These are phyloP conservation scores for Melanophora roralis DNA, from an alignment of 2,888 invertebrate species.

Conservation along the genomic window DNA sequence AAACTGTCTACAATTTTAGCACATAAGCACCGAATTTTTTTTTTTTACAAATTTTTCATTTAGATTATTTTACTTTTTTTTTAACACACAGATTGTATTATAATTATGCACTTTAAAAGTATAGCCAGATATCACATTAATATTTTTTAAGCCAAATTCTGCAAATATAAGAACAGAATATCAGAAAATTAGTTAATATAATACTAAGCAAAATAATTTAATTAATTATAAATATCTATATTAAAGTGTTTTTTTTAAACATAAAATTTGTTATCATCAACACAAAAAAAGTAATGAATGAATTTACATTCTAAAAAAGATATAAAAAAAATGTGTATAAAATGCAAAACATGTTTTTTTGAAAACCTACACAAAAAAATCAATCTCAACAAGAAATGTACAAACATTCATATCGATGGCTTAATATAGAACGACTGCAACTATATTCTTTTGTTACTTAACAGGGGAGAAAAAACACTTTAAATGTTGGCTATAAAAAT, in stretches of 20 bases:
- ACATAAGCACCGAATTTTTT: slow-evolving; percentile 51
- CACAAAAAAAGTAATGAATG: slow-evolving; percentile 26
- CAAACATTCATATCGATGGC: no score
- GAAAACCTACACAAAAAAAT: slow-evolving; percentile 38
- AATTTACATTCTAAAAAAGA: slow-evolving; percentile 41
- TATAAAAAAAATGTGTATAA: slow-evolving; percentile 17
- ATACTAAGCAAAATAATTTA: no score
- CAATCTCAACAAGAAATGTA: slow-evolving; percentile 13
- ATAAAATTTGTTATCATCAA: background rate
- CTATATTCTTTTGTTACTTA: no score
- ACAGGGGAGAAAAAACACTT: slow-evolving; percentile 7
- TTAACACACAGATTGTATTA: slow-evolving; percentile 13
- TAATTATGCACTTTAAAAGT: background rate
- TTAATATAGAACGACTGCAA: no score
- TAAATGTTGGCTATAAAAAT: no score
- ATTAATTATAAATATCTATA: no score
- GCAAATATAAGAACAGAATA: slow-evolving; percentile 24
- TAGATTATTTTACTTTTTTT: background rate
- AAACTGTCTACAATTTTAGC: slow-evolving; percentile 17
- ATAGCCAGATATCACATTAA: slow-evolving; percentile 37
- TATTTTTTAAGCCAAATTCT: slow-evolving; percentile 39
- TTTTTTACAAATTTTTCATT: background rate
- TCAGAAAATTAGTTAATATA: background rate
- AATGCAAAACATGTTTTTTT: slow-evolving; percentile 42
- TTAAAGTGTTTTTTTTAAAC: no score